Base-by-base conservation (phyloP, 2,113 vertebrate species). In the Nothocercus julius region DNA sequence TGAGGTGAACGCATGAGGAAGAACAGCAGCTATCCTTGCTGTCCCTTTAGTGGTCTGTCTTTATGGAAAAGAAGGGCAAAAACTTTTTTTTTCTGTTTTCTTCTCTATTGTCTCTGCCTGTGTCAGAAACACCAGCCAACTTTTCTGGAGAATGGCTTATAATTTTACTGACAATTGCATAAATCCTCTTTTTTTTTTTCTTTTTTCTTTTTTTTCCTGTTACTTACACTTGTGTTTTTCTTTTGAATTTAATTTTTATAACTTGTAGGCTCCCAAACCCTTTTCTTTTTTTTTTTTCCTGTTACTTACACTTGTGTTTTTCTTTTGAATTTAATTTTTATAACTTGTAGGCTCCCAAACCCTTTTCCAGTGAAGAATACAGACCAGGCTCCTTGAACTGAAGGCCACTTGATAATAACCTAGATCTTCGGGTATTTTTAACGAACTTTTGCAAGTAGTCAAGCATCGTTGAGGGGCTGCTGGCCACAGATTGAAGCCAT, bases 31-130 rank as follows among this genome's bases (percentile, higher is more conserved):
- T 90, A 62, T 92, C 18, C n/a, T 11, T 74, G 17, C 28, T 89
- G 72, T 32, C 13, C 6, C 70, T 92, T 89, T 76, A 69, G 25
- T 95, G 25, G 94, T 96, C 95, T 78, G 79, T 87, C 89, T 84
- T 81, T 75, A 11, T 78, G 90, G 96, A 87, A 68, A 96, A 62
- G 34, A 91, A 84, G 76, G 85, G 7, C 36, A 47, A 47, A 47
- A n/a, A 0, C 1, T 9, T 21, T 53, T 49, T 73, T 85, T 85
- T 78, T 12, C 69, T 70, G 21, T 28, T 30, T 87, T 16, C 24
- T 92, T 72, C 49, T 8, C 21, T 83, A 22, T 80, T 78, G 56
- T 62, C 63, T 85, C 59, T 78, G 14, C 61, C 7, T 9, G 11
- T 82, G 54, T 74, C 80, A 88, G 72, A 92, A 87, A 87, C 93